These are phyloP conservation scores for Diaprepes abbreviatus DNA, from an alignment of 2,888 invertebrate genomes.

Conservation along the genomic window DNA sequence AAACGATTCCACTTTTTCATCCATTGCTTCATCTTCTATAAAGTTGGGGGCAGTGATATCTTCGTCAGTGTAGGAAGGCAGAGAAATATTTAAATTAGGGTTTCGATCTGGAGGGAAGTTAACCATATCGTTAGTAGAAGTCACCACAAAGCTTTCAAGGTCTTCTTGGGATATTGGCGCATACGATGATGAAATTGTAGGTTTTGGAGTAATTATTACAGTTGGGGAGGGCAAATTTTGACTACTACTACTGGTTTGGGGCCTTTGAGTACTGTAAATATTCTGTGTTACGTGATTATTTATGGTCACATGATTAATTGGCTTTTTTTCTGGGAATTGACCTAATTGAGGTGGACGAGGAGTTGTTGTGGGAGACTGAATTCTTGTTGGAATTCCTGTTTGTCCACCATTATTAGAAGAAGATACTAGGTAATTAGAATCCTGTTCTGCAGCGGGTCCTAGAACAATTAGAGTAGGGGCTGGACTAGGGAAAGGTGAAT, in stretches of 20 bases:
- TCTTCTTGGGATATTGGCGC: constrained; percentile 52
- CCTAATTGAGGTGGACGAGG: constrained; percentile 59
- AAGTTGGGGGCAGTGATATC: constrained; percentile 85
- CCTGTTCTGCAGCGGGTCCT: constrained; percentile 68
- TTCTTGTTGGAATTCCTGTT: constrained; percentile 33
- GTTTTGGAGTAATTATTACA: constrained; percentile 79
- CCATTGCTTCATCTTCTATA: constrained; percentile 81
- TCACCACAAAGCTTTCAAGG: constrained; percentile 69
- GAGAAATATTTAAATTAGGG: constrained; percentile 83
- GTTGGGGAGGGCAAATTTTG: constrained; percentile 75
- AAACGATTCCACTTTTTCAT: constrained; percentile 84
- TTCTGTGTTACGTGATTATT: constrained; percentile 75
- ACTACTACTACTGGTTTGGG: constrained; percentile 36
- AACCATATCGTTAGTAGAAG: constrained; percentile 75
- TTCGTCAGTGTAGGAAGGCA: constrained; percentile 71
- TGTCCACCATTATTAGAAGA: constrained; percentile 19
- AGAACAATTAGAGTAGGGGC: constrained; percentile 75
- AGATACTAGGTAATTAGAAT: constrained; percentile 40
- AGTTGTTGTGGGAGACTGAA: constrained; percentile 56
- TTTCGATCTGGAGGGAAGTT: constrained; percentile 89
- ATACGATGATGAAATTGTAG: constrained; percentile 64
- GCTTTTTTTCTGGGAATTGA: constrained; percentile 64
- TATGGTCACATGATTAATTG: constrained; percentile 71
- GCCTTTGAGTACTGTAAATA: constrained; percentile 65
- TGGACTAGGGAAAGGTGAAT: constrained; percentile 63